Percentiles rank a stretch among this genome's conserved stretches.
Evolutionary conservation across 2,797 vertebrate genomes (phyloP).

Genomic region (Danio kyathit): DNA sequence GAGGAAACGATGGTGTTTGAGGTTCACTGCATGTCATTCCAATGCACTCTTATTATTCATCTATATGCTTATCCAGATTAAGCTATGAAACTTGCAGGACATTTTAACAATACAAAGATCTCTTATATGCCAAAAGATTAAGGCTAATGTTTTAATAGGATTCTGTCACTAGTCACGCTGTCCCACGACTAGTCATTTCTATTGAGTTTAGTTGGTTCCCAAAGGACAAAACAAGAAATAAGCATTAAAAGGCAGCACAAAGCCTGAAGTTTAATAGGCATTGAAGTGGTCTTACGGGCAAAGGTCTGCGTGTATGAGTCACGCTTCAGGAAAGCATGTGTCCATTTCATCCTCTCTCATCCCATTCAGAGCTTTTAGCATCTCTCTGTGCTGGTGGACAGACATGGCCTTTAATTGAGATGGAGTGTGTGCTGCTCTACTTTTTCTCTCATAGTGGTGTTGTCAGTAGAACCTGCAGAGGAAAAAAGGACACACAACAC

Average conservation of each 20-base stretch:
- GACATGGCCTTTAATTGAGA: conserved; percentile 5
- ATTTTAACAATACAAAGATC: too few species aligned
- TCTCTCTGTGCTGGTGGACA: conserved; percentile 3
- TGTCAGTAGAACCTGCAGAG: background rate
- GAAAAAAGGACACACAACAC: too few species aligned
- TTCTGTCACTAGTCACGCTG: background rate
- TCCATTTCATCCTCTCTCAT: conserved; percentile 11
- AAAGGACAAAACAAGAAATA: background rate
- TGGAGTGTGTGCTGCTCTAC: background rate
- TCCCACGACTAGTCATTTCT: background rate
- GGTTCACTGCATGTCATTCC: too few species aligned
- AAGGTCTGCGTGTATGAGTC: background rate
- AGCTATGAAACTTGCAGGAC: too few species aligned
- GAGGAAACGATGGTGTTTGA: too few species aligned
- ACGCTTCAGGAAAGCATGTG: background rate
- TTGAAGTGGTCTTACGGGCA: conserved; percentile 8
- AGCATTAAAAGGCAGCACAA: background rate
- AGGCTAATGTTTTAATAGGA: background rate
- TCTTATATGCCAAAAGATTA: too few species aligned
- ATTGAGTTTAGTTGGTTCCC: background rate
- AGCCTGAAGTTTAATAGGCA: conserved; percentile 2
- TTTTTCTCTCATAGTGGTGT: background rate
- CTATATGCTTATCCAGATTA: too few species aligned
- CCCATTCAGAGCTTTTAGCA: conserved; percentile 11
- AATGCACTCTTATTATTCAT: too few species aligned